Base-by-base conservation (phyloP, 2,113 vertebrate genomes). In the Pygoscelis adeliae region DNA sequence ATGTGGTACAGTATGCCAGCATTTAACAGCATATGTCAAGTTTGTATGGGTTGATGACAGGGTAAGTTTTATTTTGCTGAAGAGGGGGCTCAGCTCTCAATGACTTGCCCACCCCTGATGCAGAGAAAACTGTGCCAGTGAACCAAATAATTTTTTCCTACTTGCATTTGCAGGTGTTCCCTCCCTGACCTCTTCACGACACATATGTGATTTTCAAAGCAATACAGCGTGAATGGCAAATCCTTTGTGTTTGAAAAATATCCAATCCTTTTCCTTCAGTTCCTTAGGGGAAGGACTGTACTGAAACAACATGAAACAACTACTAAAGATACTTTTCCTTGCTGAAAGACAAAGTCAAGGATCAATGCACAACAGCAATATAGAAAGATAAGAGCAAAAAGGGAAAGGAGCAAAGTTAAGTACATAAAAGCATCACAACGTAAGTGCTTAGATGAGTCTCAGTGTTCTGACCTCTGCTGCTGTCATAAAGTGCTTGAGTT, bases 41-140 rank as follows among this genome's bases (percentile, higher is more conserved):
- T 63, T 13, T 44, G 42, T 11, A 59, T 23, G 55, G 89, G 73
- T 63, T 94, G 97, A 89, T 94, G 96, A 96, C 94, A 94, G 73
- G 73, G 0, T 18, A 29, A 76, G 36, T 67, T 87, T 52, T 46
- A 7, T 78, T 89, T 92, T 93, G 79, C 63, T 63, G 63, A 61
- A 58, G 71, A 25, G 59, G 61, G 46, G 42, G 26, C 81, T 94
- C 65, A 87, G 77, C 69, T 95, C 89, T 67, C 80, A 25, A 40
- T 30, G 47, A 21, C 56, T 56, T 61, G 52, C n/a, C 56, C 77
- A 79, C 56, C 18, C 20, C 29, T 67, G 50, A 59, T 32, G 30
- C 56, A 94, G 72, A 74, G 38, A 73, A 92, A 81, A 73, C 26
- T 49, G 19, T 5, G 6, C 53, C 63, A 42, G n/a, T 34, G 55